Conservation (phyloP, 2,113 vertebrate species). For the Jacana jacana region DNA sequence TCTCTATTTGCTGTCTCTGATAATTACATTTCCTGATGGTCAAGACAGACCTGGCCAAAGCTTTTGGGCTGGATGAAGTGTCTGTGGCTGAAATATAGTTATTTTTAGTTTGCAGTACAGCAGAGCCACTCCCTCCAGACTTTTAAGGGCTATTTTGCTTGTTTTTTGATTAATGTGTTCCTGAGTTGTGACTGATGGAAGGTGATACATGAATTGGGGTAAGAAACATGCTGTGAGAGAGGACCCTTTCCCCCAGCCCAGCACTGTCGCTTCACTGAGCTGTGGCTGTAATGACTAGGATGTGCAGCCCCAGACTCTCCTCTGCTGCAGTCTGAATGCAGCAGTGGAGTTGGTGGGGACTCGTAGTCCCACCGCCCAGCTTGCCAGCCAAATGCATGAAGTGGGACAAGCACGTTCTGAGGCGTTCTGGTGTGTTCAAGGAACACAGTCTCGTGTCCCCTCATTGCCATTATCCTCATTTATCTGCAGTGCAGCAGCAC, state of each 20-base stretch:
- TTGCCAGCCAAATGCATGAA: background rate
- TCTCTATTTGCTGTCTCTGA: background rate
- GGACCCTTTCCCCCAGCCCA: background rate
- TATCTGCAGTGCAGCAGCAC: conserved; percentile 19
- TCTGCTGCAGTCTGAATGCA: background rate
- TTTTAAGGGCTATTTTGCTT: background rate
- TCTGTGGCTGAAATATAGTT: background rate
- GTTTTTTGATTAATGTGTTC: background rate
- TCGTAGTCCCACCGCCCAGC: background rate
- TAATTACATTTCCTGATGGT: background rate
- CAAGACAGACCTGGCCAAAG: background rate
- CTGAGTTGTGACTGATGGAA: background rate
- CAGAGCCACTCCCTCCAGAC: background rate
- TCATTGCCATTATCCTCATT: background rate
- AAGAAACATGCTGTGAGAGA: background rate
- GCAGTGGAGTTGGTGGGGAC: background rate
- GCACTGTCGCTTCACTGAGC: background rate
- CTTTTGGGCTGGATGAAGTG: background rate
- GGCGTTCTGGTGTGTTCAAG: background rate
- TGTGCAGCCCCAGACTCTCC: background rate
- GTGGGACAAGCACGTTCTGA: background rate
- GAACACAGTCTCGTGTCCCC: background rate
- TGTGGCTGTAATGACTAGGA: background rate
- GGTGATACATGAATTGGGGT: background rate
- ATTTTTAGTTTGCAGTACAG: background rate